phyloP scores from a whole-genome alignment of 2,888 invertebrate genomes.

The Caenorhabditis sinica region DNA sequence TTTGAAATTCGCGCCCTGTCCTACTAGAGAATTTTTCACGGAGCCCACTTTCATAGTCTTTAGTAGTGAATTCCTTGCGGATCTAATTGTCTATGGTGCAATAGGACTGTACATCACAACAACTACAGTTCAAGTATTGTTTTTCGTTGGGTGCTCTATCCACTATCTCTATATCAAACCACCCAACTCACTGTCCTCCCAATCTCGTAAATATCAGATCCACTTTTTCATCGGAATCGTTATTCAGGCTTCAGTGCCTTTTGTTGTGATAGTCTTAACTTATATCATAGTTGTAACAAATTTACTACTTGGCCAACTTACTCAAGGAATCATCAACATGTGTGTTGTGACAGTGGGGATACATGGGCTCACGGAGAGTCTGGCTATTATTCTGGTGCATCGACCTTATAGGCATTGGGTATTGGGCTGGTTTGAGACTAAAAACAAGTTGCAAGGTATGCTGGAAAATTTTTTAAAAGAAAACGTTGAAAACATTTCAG shows the following conservation, averaged over 20 bases:
- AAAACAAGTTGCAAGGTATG: too few relatives aligned
- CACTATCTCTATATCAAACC: background rate
- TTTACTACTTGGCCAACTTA: background rate
- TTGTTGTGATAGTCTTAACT: background rate
- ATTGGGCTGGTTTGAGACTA: too few relatives aligned
- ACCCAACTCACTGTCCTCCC: background rate
- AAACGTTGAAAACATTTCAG: too few relatives aligned
- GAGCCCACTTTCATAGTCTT: background rate
- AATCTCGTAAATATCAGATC: background rate
- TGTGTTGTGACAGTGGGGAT: background rate
- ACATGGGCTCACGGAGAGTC: background rate
- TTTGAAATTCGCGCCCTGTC: background rate
- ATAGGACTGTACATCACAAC: background rate
- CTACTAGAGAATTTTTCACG: conserved; percentile 9
- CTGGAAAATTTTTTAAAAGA: too few relatives aligned
- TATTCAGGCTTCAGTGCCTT: background rate
- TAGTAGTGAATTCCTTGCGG: background rate
- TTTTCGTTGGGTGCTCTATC: background rate
- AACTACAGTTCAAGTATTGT: background rate
- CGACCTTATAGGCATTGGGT: background rate
- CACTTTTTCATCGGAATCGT: conserved; percentile 8
- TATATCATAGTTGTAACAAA: background rate
- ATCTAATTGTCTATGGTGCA: background rate
- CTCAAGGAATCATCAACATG: conserved; percentile 8
- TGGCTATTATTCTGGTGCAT: conserved; percentile 8